Percentiles rank a stretch among this genome's conserved stretches.
These are phyloP conservation scores for Thymallus thymallus DNA, from an alignment of 2,113 vertebrate genomes.

Conservation along the genomic window DNA sequence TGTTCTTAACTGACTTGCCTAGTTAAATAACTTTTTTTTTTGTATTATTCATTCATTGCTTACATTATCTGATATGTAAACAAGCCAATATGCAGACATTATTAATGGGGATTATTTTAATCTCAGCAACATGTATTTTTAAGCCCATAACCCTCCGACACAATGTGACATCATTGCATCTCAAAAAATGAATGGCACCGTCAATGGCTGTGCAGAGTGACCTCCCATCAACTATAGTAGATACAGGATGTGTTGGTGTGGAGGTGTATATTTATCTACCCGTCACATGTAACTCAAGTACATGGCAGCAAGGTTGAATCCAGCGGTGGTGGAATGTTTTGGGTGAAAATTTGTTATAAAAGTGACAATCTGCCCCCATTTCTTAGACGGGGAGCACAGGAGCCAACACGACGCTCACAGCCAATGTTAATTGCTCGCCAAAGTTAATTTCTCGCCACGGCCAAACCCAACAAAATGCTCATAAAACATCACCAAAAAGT, in stretches of 20 bases:
- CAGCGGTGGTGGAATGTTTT: constrained; percentile 44
- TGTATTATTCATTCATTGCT: too few species aligned
- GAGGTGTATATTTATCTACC: constrained; percentile 61
- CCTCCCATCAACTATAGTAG: constrained; percentile 46
- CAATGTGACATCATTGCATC: constrained; percentile 59
- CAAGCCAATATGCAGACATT: too few species aligned
- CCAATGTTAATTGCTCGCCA: constrained; percentile 36
- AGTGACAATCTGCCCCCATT: constrained; percentile 60
- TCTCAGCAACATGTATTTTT: too few species aligned
- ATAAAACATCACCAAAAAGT: constrained; percentile 60
- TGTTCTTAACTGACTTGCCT: too few species aligned
- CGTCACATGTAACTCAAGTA: constrained; percentile 62
- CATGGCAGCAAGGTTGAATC: constrained; percentile 46
- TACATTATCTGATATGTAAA: too few species aligned
- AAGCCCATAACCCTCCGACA: constrained; percentile 34
- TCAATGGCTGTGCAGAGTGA: constrained; percentile 59
- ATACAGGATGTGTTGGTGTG: constrained; percentile 59
- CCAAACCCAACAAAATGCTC: constrained; percentile 65
- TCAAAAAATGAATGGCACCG: constrained; percentile 61
- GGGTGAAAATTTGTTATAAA: constrained; percentile 67
- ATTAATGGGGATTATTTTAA: too few species aligned
- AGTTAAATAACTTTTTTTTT: too few species aligned
- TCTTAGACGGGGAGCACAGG: constrained; percentile 41
- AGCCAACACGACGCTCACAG: constrained; percentile 67
- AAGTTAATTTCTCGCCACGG: constrained; percentile 72